A percentile compares a stretch with the other conserved stretches of the same genome.
Conservation (phyloP, 2,113 vertebrate species). For the Hydrolagus affinis region DNA sequence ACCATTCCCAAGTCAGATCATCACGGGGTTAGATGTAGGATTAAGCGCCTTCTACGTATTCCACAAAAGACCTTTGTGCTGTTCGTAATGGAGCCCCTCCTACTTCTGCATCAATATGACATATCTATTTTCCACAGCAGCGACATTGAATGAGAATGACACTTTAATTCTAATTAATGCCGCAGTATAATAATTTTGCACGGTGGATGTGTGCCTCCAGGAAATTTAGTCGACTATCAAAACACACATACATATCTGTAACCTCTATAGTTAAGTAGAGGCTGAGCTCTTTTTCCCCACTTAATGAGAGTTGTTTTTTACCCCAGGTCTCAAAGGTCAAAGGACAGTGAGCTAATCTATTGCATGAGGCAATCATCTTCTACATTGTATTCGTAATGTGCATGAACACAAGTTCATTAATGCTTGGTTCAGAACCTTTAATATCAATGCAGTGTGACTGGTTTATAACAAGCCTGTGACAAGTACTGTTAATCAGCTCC, state of each 20-base stretch:
- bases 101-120: background rate
- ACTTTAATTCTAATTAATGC: background rate
- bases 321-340: too few species aligned
- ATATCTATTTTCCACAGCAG: background rate
- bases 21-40: background rate
- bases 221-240: too few species aligned
- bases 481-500: background rate
- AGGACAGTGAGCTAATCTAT: constrained; percentile 2
- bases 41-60: background rate
- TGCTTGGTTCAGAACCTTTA: background rate
- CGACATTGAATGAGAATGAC: background rate
- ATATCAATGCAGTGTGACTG: background rate
- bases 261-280: background rate
- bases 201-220: too few species aligned
- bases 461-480: background rate
- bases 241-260: too few species aligned
- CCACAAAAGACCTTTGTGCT: background rate
- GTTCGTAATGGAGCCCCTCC: background rate
- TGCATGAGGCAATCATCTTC: background rate
- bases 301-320: background rate
- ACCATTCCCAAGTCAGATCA: too few species aligned
- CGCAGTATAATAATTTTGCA: background rate
- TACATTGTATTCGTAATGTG: too few species aligned
- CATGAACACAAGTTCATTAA: background rate
- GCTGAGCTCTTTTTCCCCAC: too few species aligned